Evolutionary conservation across 2,797 vertebrate genomes (phyloP).

Genomic region (Enoplosus armatus): DNA sequence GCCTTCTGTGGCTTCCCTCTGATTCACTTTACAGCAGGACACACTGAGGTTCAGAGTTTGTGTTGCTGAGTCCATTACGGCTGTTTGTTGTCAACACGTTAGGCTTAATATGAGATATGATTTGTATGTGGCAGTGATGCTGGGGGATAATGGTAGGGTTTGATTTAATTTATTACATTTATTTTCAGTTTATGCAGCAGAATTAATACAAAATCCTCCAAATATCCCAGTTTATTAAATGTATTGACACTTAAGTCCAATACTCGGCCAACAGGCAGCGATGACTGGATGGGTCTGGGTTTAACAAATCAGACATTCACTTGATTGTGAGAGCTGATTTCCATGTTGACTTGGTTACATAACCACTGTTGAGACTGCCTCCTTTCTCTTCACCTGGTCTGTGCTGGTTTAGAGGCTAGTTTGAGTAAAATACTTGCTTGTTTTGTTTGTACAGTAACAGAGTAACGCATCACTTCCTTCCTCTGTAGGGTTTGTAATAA

Average conservation of each 20-base stretch:
- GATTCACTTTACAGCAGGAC: too few relatives aligned
- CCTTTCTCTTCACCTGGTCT: not conserved
- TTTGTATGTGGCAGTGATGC: not conserved
- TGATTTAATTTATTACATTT: not conserved
- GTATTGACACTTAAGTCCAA: not conserved
- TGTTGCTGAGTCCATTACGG: not conserved
- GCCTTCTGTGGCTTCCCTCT: not conserved
- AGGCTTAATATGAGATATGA: not conserved
- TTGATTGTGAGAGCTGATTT: conserved; percentile 45
- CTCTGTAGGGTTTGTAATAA: not conserved
- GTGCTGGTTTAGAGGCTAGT: not conserved
- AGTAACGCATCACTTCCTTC: not conserved
- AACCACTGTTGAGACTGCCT: conserved; percentile 2
- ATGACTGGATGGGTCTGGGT: not conserved
- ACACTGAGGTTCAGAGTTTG: too few relatives aligned
- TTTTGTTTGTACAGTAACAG: not conserved
- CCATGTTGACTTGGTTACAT: conserved; percentile 37
- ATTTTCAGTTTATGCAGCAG: not conserved
- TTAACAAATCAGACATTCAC: not conserved
- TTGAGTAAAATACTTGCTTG: not conserved
- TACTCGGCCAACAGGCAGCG: not conserved
- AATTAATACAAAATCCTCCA: not conserved
- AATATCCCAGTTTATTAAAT: too few relatives aligned
- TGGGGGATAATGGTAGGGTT: not conserved
- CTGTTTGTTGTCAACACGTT: conserved; percentile 1